Conservation (phyloP, 2,888 invertebrate species). For the Smittia sp. region DNA sequence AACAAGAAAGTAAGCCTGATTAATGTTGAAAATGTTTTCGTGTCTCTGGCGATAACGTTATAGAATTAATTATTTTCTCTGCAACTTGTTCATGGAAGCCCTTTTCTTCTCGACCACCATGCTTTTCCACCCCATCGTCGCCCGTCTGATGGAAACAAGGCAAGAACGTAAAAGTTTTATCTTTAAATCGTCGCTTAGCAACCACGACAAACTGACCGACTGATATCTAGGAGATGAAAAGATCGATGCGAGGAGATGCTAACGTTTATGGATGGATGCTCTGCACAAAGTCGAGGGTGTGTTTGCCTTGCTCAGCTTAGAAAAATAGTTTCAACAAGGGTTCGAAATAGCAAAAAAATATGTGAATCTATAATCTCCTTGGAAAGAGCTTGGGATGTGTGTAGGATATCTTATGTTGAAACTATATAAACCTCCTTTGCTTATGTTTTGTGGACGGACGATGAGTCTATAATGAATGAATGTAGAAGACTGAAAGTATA, state of each 20-base stretch:
- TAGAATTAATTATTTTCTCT: conserved; percentile 15
- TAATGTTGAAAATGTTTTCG: conserved; percentile 26
- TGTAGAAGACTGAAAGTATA: background rate
- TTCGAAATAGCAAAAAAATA: background rate
- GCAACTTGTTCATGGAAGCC: background rate
- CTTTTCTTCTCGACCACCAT: conserved; percentile 19
- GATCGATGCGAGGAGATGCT: background rate
- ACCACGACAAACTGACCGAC: conserved; percentile 31
- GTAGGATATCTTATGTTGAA: background rate
- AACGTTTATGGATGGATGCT: conserved; percentile 5
- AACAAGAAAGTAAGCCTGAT: conserved; percentile 1
- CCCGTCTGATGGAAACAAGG: background rate
- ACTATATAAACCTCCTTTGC: background rate
- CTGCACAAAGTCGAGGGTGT: conserved; percentile 11
- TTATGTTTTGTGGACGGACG: background rate
- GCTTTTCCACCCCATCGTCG: background rate
- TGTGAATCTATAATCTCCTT: background rate
- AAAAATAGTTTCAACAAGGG: conserved; percentile 5
- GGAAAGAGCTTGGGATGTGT: background rate
- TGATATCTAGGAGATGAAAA: conserved; percentile 31
- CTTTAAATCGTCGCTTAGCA: conserved; percentile 22
- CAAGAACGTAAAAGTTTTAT: conserved; percentile 11
- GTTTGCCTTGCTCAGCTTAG: background rate
- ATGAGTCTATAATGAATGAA: background rate
- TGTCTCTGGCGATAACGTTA: conserved; percentile 25